Base-by-base conservation (phyloP, 2,888 invertebrate species). In the Venusia cambrica region DNA sequence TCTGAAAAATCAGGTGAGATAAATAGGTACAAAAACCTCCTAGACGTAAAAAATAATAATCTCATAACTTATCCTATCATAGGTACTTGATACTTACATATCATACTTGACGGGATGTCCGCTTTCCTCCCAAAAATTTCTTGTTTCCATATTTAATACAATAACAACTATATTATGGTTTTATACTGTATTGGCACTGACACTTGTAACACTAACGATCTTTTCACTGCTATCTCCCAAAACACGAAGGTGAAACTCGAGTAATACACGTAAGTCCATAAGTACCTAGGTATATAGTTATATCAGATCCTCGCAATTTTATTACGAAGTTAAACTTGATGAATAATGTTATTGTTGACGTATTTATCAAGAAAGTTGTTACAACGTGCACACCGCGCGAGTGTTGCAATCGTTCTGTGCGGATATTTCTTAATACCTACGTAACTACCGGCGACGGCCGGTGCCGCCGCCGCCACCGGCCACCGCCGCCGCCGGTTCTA, bases 101-200 rank as follows among this genome's bases (percentile, higher is more conserved):
- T 84, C 81, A 69, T 78, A 84, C 59, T 85, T 87, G 34, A 73
- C 73, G 58, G 69, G 39, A 56, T 73, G 76, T 39, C 83, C 80
- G 57, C 74, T 84, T 51, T 84, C 85, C 48, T 83, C 80, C 87
- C 87, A 87, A 60, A 76, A 87, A 54, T 76, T 62, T 40, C 75
- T 70, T 37, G 75, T 73, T 71, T 85, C 85, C 87, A 85, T 85
- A 65, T 69, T 79, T 50, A 72, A 57, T 68, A 76, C 70, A 65
- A 68, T 41, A 64, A 63, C 49, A 56, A 60, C 48, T 57, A 51
- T n/a, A n/a, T n/a, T n/a, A 12, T 4, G 6, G 62, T 56, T n/a
- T n/a, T n/a, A n/a, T n/a, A n/a, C 68, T 68, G 67, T 54, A 38
- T 48, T 57, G 56, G 60, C 65, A 68, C 63, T 55, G 12, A 4